These are phyloP conservation scores for Dugesia japonica DNA, from an alignment of 2,888 invertebrate species.

Conservation along the genomic window DNA sequence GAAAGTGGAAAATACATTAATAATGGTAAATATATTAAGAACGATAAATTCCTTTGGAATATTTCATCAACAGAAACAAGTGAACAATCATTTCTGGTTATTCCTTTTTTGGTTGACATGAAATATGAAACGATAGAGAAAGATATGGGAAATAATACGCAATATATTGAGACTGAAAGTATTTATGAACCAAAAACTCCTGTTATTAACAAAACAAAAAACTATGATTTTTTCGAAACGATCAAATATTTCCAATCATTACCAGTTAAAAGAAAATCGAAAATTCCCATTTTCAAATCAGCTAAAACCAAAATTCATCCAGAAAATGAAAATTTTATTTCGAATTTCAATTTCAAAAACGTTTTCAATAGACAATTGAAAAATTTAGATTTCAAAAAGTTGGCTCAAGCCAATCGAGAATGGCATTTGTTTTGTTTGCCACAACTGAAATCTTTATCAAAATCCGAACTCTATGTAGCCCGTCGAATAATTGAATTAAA, in stretches of 20 bases:
- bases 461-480: not conserved
- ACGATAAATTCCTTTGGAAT: not conserved
- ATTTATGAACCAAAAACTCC: not conserved
- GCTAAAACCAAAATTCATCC: not conserved
- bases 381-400: slow-evolving; percentile 3
- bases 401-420: not conserved
- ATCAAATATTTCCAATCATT: not conserved
- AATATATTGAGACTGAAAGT: not conserved
- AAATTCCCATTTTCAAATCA: not conserved
- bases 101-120: not conserved
- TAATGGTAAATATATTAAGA: not conserved
- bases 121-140: not conserved
- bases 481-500: not conserved
- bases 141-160: not conserved
- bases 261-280: not conserved
- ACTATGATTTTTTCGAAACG: not conserved
- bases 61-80: not conserved
- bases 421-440: not conserved
- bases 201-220: not conserved
- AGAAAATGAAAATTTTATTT: not conserved
- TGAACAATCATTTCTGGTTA: not conserved
- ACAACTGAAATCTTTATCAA: not conserved
- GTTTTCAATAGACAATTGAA: not conserved
- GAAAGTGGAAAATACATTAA: not conserved
- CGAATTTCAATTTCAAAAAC: not conserved